Percentiles rank a stretch among this genome's conserved stretches.
phyloP scores from a whole-genome alignment of 2,113 vertebrate genomes.

The Crotalus horridus region DNA sequence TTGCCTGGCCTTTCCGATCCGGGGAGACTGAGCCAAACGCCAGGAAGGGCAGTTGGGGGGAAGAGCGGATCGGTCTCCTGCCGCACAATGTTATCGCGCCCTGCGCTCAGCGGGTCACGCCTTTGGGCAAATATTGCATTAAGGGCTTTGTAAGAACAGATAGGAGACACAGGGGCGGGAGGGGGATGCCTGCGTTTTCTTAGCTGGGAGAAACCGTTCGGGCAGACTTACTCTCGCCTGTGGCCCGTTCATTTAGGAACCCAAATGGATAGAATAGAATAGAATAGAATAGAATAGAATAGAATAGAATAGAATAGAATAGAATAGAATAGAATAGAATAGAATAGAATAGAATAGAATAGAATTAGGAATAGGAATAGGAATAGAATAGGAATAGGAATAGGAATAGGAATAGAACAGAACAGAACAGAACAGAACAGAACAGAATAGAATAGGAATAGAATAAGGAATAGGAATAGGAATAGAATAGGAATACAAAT shows the following conservation, averaged over 20 bases:
- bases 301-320: neutral
- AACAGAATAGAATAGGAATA: too few relatives aligned
- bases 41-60: constrained; percentile 56
- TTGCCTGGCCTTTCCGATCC: neutral
- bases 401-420: too few relatives aligned
- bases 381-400: too few relatives aligned
- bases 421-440: too few relatives aligned
- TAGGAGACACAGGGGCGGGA: constrained; percentile 35
- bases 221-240: neutral
- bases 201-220: neutral
- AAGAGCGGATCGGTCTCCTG: constrained; percentile 59
- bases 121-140: constrained; percentile 68
- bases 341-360: too few relatives aligned
- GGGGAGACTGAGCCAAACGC: neutral
- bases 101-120: constrained; percentile 61
- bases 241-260: neutral
- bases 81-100: constrained; percentile 70
- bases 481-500: too few relatives aligned
- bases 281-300: neutral
- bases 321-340: too few relatives aligned
- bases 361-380: too few relatives aligned
- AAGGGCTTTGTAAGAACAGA: constrained; percentile 64
- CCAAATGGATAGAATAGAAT: neutral
- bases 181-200: neutral
- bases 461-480: too few relatives aligned